Conservation (phyloP, 2,888 invertebrate genomes). For the Epirrita christyi region DNA sequence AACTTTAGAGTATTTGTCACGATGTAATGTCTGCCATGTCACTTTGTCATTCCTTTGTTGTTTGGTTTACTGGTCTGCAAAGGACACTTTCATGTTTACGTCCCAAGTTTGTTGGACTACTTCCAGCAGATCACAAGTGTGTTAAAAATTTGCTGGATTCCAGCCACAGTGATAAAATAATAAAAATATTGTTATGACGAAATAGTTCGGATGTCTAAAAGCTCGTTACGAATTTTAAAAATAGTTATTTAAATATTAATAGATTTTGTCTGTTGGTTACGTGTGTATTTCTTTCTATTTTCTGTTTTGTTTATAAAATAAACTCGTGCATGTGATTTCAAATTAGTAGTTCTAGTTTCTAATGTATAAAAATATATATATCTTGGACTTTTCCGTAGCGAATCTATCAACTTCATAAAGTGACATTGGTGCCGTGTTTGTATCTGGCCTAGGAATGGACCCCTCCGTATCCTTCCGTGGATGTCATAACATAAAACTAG, state of each 20-base stretch:
- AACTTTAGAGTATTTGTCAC: conserved; percentile 13
- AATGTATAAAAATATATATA: too few relatives aligned
- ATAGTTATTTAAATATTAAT: conserved; percentile 1
- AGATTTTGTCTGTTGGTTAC: neutral
- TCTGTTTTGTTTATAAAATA: neutral
- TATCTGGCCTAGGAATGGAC: too few relatives aligned
- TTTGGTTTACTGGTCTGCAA: conserved; percentile 52
- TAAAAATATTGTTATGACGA: conserved; percentile 48
- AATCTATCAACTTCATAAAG: too few relatives aligned
- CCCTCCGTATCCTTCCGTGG: too few relatives aligned
- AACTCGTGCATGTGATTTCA: neutral
- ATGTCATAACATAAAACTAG: too few relatives aligned
- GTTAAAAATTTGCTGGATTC: conserved; percentile 61
- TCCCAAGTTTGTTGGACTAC: conserved; percentile 68
- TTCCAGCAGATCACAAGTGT: conserved; percentile 59
- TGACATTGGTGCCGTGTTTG: too few relatives aligned
- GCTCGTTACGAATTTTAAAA: conserved; percentile 8
- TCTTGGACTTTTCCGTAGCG: too few relatives aligned
- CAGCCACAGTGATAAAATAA: conserved; percentile 57
- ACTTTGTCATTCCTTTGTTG: conserved; percentile 38
- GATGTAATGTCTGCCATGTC: conserved; percentile 12
- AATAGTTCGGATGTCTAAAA: conserved; percentile 18
- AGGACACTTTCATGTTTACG: conserved; percentile 66
- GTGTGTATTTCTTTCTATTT: neutral
- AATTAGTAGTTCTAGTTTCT: too few relatives aligned